Evolutionary conservation across 2,113 vertebrate genomes (phyloP).

Genomic region (Physeter macrocephalus): DNA sequence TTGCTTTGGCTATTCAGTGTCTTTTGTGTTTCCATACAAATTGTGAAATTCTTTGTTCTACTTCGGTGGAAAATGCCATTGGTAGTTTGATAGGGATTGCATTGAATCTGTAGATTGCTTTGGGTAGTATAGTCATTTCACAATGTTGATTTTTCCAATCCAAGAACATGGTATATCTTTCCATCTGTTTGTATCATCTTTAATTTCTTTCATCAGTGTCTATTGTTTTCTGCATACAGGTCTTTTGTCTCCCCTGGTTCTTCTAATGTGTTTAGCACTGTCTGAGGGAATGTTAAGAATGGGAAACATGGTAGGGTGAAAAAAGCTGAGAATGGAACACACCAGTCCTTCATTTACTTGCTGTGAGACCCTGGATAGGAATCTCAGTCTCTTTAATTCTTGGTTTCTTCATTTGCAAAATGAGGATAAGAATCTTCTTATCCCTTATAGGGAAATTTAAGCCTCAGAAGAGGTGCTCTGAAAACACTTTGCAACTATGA

Average conservation of each 20-base stretch:
- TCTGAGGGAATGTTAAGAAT: neutral
- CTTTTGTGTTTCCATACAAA: too few relatives aligned
- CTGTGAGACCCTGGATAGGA: neutral
- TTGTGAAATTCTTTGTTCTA: too few relatives aligned
- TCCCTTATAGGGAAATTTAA: neutral
- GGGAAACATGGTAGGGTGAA: neutral
- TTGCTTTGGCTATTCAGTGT: too few relatives aligned
- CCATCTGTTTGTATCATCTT: too few relatives aligned
- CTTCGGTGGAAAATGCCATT: too few relatives aligned
- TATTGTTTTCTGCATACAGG: too few relatives aligned
- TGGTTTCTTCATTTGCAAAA: constrained; percentile 13
- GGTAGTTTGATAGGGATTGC: too few relatives aligned
- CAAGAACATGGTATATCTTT: too few relatives aligned
- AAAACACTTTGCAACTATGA: neutral
- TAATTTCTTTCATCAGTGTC: too few relatives aligned
- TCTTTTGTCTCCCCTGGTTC: neutral
- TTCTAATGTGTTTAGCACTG: neutral
- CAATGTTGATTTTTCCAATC: too few relatives aligned
- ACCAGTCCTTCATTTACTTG: neutral
- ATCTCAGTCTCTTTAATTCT: neutral
- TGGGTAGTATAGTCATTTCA: too few relatives aligned
- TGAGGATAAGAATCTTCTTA: neutral
- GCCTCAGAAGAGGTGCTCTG: neutral
- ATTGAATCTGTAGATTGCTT: too few relatives aligned
- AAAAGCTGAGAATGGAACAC: neutral